phyloP scores from a whole-genome alignment of 2,113 vertebrate genomes.

The Cryptotis parvus region DNA sequence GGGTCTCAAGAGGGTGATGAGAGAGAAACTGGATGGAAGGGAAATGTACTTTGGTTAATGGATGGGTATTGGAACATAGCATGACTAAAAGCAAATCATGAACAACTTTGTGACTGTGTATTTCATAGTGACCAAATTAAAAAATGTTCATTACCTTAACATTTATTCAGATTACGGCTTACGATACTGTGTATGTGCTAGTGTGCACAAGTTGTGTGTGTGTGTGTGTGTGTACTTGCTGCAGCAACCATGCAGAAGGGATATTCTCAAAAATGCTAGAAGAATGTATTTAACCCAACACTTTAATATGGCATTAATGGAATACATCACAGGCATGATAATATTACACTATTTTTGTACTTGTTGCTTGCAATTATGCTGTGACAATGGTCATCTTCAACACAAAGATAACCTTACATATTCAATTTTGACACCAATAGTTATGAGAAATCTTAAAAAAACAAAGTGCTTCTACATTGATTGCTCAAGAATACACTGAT shows the following conservation, averaged over 20 bases:
- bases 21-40: too few species aligned
- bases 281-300: constrained; percentile 28
- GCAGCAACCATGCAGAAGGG: neutral
- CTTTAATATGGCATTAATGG: constrained; percentile 45
- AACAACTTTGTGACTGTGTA: too few species aligned
- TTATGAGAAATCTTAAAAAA: constrained; percentile 32
- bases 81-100: too few species aligned
- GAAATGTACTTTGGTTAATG: too few species aligned
- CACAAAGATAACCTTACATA: constrained; percentile 61
- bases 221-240: neutral
- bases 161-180: constrained; percentile 40
- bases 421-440: constrained; percentile 47
- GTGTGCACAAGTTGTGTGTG: too few species aligned
- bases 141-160: neutral
- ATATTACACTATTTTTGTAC: constrained; percentile 37
- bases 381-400: constrained; percentile 62
- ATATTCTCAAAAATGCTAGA: neutral
- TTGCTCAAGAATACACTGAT: neutral
- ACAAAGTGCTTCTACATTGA: constrained; percentile 34
- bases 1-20: too few species aligned
- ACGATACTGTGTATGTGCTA: too few species aligned
- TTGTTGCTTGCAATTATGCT: constrained; percentile 47
- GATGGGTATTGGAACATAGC: too few species aligned
- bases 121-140: too few species aligned
- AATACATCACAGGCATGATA: constrained; percentile 14